A percentile compares a stretch with the other conserved stretches of the same genome.
phyloP scores from a whole-genome alignment of 2,888 invertebrate genomes.

The Brachylomia viminalis region DNA sequence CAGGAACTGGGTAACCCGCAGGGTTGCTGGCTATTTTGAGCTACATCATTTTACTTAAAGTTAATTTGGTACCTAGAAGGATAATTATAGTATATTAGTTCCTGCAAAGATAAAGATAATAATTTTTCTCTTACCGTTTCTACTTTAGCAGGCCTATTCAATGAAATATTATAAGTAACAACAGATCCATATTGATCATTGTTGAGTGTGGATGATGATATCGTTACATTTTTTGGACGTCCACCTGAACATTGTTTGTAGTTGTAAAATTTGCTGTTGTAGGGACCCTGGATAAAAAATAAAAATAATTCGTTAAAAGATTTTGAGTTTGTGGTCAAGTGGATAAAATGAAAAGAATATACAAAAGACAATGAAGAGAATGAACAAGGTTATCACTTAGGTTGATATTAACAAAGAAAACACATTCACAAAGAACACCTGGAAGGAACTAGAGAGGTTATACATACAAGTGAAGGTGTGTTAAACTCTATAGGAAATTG shows the following conservation, averaged over 20 bases:
- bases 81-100: not conserved
- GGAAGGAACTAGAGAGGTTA: not conserved
- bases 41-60: not conserved
- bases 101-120: not conserved
- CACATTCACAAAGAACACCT: not conserved
- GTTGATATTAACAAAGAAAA: no score
- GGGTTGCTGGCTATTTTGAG: no score
- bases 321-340: not conserved
- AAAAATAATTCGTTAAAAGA: not conserved
- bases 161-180: conserved; percentile 67
- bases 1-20: not conserved
- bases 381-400: no score
- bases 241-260: conserved; percentile 72
- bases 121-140: conserved; percentile 67
- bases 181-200: conserved; percentile 57
- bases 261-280: conserved; percentile 64
- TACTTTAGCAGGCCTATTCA: conserved; percentile 61
- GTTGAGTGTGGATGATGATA: conserved; percentile 38
- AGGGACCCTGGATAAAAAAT: conserved; percentile 70
- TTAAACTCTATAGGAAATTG: not conserved
- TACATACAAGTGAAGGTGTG: not conserved
- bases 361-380: not conserved
- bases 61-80: not conserved
- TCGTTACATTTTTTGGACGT: conserved; percentile 67
- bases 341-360: not conserved